These are phyloP conservation scores for Xiphophorus couchianus DNA, from an alignment of 2,113 vertebrate species.

Conservation along the genomic window DNA sequence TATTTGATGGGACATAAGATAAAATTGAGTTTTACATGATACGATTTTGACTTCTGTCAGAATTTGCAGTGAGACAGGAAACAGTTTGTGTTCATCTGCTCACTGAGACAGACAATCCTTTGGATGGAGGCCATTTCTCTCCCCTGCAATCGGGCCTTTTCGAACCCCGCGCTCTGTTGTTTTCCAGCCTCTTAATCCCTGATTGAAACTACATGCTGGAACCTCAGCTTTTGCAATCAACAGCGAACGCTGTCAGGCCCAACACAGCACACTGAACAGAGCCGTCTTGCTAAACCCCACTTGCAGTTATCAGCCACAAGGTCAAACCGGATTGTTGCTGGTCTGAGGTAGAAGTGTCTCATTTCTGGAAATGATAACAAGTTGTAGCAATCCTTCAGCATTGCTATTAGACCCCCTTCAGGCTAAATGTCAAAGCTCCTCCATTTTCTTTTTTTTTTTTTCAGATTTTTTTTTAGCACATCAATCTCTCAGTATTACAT, in stretches of 20 bases:
- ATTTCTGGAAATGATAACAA: slow-evolving; percentile 57
- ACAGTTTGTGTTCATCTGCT: slow-evolving; percentile 20
- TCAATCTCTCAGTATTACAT: slow-evolving; percentile 56
- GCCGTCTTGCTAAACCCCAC: slow-evolving; percentile 44
- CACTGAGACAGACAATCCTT: slow-evolving; percentile 15
- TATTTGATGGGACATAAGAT: slow-evolving; percentile 1
- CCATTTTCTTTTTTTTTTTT: not conserved
- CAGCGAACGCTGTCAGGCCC: slow-evolving; percentile 44
- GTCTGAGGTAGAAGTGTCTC: slow-evolving; percentile 59
- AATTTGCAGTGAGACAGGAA: not conserved
- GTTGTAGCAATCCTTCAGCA: slow-evolving; percentile 52
- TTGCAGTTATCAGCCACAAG: slow-evolving; percentile 64
- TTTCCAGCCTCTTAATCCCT: slow-evolving; percentile 62
- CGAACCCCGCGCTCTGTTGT: slow-evolving; percentile 48
- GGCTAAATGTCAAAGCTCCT: slow-evolving; percentile 63
- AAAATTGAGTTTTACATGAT: slow-evolving; percentile 4
- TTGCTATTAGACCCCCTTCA: slow-evolving; percentile 50
- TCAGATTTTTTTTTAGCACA: slow-evolving; percentile 38
- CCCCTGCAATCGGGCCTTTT: slow-evolving; percentile 43
- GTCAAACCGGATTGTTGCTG: slow-evolving; percentile 58
- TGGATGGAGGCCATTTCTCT: slow-evolving; percentile 37
- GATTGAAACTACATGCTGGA: slow-evolving; percentile 68
- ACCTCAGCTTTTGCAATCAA: slow-evolving; percentile 63
- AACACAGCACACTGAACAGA: slow-evolving; percentile 48
- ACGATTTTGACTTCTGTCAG: not conserved